A percentile compares a stretch with the other conserved stretches of the same genome.
Evolutionary conservation across 2,888 invertebrate species (phyloP).

Genomic region (Acleris emargana): DNA sequence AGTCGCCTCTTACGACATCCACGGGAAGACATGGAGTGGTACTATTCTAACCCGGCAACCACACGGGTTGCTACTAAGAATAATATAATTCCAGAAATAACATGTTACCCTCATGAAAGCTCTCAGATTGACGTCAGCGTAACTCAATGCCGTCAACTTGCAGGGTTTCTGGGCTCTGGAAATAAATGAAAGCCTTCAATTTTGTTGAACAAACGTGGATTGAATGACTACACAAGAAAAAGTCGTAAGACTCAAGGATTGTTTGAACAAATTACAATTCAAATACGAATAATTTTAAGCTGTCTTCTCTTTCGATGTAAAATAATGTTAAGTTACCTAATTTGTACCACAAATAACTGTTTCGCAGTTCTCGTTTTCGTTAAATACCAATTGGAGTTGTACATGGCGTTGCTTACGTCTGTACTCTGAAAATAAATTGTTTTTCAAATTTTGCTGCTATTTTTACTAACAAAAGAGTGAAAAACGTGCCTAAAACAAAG

Average conservation of each 20-base stretch:
- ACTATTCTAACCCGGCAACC: no score
- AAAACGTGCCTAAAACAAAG: no score
- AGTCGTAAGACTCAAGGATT: no score
- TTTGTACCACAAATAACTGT: slow-evolving; percentile 53
- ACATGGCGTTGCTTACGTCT: slow-evolving; percentile 55
- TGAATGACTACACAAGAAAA: no score
- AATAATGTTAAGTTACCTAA: slow-evolving; percentile 47
- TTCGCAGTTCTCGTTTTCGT: slow-evolving; percentile 48
- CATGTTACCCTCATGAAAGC: slow-evolving; percentile 60
- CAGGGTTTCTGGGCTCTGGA: slow-evolving; percentile 60
- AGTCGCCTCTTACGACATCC: no score
- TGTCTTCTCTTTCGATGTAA: no score
- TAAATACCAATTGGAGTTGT: slow-evolving; percentile 59
- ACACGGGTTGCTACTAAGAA: no score
- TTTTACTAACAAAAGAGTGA: no score
- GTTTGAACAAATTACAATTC: no score
- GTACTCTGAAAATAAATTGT: slow-evolving; percentile 50
- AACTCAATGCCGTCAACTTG: slow-evolving; percentile 61
- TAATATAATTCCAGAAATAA: slow-evolving; percentile 8
- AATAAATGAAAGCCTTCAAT: slow-evolving; percentile 36
- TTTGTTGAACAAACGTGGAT: no score
- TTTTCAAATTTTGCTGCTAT: no score
- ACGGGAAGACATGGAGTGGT: no score
- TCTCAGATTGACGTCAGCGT: slow-evolving; percentile 61
- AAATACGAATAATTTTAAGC: not conserved